phyloP scores from a whole-genome alignment of 2,888 invertebrate species.

The Tribolium freemani region DNA sequence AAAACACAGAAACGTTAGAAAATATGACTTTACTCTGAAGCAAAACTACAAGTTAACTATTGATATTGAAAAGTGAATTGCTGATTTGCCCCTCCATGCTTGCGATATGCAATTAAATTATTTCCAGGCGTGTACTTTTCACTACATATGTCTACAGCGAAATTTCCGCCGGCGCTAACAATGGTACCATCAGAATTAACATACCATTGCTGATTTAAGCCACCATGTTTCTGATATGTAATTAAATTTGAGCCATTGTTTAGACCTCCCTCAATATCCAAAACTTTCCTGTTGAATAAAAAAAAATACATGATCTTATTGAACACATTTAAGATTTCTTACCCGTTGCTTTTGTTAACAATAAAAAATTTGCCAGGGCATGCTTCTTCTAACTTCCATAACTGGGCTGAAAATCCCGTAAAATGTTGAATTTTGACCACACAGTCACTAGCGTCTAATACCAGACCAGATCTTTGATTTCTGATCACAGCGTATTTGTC shows the following conservation, averaged over 20 bases:
- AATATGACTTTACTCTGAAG: too few relatives aligned
- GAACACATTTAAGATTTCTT: neutral
- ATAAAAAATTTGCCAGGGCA: slow-evolving; percentile 8
- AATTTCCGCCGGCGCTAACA: neutral
- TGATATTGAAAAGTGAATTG: slow-evolving; percentile 2
- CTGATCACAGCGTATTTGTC: slow-evolving; percentile 18
- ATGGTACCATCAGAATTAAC: slow-evolving; percentile 21
- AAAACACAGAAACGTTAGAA: neutral
- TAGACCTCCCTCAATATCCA: slow-evolving; percentile 20
- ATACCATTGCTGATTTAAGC: slow-evolving; percentile 17
- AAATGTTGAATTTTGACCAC: slow-evolving; percentile 13
- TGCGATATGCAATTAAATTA: neutral
- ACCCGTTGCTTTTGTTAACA: slow-evolving; percentile 15
- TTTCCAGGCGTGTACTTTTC: neutral
- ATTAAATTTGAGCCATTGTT: neutral
- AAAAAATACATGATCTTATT: neutral
- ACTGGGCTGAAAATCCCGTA: slow-evolving; percentile 2
- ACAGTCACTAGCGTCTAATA: slow-evolving; percentile 6
- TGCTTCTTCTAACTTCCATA: slow-evolving; percentile 9
- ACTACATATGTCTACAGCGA: slow-evolving; percentile 7
- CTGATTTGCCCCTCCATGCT: slow-evolving; percentile 17
- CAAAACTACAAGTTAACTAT: neutral
- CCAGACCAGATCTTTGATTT: slow-evolving; percentile 4
- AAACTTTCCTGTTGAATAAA: slow-evolving; percentile 5
- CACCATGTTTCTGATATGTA: slow-evolving; percentile 11